Percentiles rank a stretch among this genome's conserved stretches.
These are phyloP conservation scores for Cyclophora albipunctata DNA, from an alignment of 2,888 invertebrate species.

Conservation along the genomic window DNA sequence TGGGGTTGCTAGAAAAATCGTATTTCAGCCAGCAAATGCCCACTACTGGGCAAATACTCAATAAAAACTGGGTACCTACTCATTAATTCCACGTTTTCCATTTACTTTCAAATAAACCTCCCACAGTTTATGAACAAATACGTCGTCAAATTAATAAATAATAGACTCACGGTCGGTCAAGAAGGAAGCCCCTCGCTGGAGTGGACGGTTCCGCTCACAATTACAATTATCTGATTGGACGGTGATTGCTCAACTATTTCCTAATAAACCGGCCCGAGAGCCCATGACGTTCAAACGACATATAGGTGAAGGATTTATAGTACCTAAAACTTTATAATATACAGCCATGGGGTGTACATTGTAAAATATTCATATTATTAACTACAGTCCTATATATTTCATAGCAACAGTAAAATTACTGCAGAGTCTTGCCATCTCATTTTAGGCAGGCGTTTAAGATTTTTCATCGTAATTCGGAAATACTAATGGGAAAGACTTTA, in stretches of 20 bases:
- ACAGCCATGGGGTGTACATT: background rate
- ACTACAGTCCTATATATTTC: background rate
- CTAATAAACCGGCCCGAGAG: slow-evolving; percentile 51
- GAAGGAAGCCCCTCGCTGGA: slow-evolving; percentile 47
- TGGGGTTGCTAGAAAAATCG: too few species aligned
- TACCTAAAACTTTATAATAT: background rate
- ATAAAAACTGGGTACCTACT: too few species aligned
- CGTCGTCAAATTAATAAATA: slow-evolving; percentile 17
- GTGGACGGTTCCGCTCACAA: slow-evolving; percentile 66
- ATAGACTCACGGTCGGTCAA: slow-evolving; percentile 28
- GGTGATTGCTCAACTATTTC: slow-evolving; percentile 68
- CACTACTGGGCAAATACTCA: too few species aligned
- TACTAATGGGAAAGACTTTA: background rate
- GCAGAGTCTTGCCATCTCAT: background rate
- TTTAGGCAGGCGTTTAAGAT: background rate
- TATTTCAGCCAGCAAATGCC: too few species aligned
- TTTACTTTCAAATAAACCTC: slow-evolving; percentile 1
- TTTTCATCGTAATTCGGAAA: too few species aligned
- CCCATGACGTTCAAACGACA: slow-evolving; percentile 28
- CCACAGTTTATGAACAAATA: slow-evolving; percentile 8
- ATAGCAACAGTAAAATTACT: too few species aligned
- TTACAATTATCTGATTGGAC: slow-evolving; percentile 70
- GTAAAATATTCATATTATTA: background rate
- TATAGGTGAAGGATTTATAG: slow-evolving; percentile 34
- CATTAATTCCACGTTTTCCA: too few species aligned